phyloP scores from a whole-genome alignment of 2,888 invertebrate genomes.

The Alitta virens region DNA sequence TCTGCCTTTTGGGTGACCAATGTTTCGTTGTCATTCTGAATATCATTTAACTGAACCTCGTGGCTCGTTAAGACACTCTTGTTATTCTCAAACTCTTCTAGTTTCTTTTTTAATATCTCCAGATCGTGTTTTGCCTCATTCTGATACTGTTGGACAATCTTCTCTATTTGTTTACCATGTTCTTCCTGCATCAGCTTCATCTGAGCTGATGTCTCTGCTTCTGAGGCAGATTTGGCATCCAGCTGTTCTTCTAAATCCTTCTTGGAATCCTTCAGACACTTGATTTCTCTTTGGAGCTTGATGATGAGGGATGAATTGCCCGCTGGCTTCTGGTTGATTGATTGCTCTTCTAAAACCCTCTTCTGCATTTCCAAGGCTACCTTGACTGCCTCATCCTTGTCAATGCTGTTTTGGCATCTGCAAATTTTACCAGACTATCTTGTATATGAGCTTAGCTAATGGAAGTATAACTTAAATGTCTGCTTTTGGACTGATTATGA shows the following conservation, averaged over 20 bases:
- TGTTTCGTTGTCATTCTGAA: too few relatives aligned
- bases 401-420: too few relatives aligned
- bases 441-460: too few relatives aligned
- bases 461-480: too few relatives aligned
- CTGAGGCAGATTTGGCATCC: slow-evolving; percentile 32
- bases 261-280: slow-evolving; percentile 34
- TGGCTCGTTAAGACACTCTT: too few relatives aligned
- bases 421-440: too few relatives aligned
- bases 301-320: slow-evolving; percentile 20
- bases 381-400: slow-evolving; percentile 37
- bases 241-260: slow-evolving; percentile 26
- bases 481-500: too few relatives aligned
- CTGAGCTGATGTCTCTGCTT: slow-evolving; percentile 35
- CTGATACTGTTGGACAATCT: slow-evolving; percentile 42
- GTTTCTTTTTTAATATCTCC: background rate
- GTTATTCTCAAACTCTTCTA: background rate
- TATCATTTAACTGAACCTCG: too few relatives aligned
- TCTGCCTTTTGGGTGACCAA: too few relatives aligned
- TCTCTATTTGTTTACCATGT: slow-evolving; percentile 38
- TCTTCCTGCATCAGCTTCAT: slow-evolving; percentile 37
- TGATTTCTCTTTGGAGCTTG: slow-evolving; percentile 35
- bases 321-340: background rate
- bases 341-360: slow-evolving; percentile 19
- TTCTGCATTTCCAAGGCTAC: slow-evolving; percentile 37
- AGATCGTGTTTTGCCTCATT: slow-evolving; percentile 31